phyloP scores from a whole-genome alignment of 2,797 vertebrate species.

The Echeneis naucrates region DNA sequence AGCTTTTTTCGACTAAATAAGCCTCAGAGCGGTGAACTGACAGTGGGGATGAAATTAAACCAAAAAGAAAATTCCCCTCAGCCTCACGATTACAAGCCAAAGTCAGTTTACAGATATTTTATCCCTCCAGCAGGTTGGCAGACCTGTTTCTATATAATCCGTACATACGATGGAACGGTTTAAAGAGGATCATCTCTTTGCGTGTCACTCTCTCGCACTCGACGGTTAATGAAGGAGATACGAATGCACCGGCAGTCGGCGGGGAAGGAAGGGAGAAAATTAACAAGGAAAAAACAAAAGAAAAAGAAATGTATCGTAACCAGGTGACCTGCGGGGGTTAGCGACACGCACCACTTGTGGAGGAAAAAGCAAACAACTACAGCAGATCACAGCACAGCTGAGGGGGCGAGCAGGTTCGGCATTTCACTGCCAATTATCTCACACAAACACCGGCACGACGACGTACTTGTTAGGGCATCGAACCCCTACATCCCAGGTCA shows the following conservation, averaged over 20 bases:
- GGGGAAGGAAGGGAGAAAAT: slow-evolving; percentile 6
- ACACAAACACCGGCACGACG: slow-evolving; percentile 29
- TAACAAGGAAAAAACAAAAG: slow-evolving; percentile 8
- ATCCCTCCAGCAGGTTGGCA: neutral
- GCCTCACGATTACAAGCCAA: neutral
- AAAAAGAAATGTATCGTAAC: slow-evolving; percentile 20
- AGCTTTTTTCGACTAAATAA: neutral
- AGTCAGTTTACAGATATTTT: neutral
- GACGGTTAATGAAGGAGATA: slow-evolving; percentile 9
- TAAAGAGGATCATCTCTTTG: neutral
- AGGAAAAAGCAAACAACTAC: slow-evolving; percentile 38
- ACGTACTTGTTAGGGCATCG: slow-evolving; percentile 28
- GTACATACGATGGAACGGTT: neutral
- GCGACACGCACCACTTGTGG: slow-evolving; percentile 31
- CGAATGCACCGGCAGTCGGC: slow-evolving; percentile 19
- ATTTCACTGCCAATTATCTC: slow-evolving; percentile 51
- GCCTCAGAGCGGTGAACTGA: neutral
- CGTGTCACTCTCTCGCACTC: neutral
- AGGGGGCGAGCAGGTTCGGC: slow-evolving; percentile 21
- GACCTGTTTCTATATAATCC: neutral
- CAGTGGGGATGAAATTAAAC: neutral
- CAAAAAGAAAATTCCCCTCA: neutral
- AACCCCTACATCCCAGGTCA: slow-evolving; percentile 53
- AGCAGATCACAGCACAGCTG: slow-evolving; percentile 35
- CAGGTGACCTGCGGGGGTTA: slow-evolving; percentile 33